A percentile compares a stretch with the other conserved stretches of the same genome.
phyloP scores from a whole-genome alignment of 2,113 vertebrate genomes.

The Lipotes vexillifer region DNA sequence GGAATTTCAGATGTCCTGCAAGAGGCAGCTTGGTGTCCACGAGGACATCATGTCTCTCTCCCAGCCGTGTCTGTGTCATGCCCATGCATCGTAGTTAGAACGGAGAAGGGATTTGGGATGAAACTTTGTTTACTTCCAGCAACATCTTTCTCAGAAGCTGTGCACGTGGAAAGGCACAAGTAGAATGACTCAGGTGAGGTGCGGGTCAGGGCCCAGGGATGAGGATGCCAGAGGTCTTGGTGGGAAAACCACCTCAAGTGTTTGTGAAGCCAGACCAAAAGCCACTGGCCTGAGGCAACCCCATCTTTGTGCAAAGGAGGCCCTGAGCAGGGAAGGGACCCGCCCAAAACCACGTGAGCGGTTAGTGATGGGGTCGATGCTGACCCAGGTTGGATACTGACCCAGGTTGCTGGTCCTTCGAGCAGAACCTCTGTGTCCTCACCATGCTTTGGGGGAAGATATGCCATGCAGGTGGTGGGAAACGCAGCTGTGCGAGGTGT shows the following conservation, averaged over 20 bases:
- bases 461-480: not conserved
- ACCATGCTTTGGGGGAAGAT: not conserved
- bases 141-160: not conserved
- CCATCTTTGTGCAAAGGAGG: not conserved
- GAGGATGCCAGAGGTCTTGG: not conserved
- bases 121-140: not conserved
- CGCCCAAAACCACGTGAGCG: fast-evolving
- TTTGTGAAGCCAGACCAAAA: not conserved
- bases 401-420: not conserved
- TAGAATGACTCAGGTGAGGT: fast-evolving
- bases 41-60: not conserved
- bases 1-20: fast-evolving
- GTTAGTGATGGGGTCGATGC: fast-evolving
- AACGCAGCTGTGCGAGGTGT: not conserved
- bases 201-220: too few species aligned
- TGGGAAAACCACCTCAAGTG: fast-evolving
- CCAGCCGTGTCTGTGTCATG: fast-evolving
- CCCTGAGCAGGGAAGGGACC: not conserved
- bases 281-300: not conserved
- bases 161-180: fast-evolving
- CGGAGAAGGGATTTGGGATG: not conserved
- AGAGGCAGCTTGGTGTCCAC: fast-evolving
- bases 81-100: not conserved
- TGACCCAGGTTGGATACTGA: fast-evolving
- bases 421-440: fast-evolving